phyloP scores from a whole-genome alignment of 1,140 invertebrate species.

The Arion vulgaris region DNA sequence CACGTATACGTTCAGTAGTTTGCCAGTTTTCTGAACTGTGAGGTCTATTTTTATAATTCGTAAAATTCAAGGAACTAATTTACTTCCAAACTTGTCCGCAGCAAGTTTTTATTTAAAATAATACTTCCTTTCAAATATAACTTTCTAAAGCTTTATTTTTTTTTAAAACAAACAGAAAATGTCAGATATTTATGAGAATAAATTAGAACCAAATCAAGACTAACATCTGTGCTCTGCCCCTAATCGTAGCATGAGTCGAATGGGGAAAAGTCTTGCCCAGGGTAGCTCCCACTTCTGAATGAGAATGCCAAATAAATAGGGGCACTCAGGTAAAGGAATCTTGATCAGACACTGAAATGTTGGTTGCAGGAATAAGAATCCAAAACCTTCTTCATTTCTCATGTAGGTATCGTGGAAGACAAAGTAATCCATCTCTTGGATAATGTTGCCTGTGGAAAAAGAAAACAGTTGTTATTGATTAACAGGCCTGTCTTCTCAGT shows the following conservation, averaged over 20 bases:
- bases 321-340: slow-evolving; percentile 81
- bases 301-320: slow-evolving; percentile 86
- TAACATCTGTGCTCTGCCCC: slow-evolving; percentile 87
- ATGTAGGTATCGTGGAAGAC: slow-evolving; percentile 77
- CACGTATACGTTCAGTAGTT: too few species aligned
- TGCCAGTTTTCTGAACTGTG: too few species aligned
- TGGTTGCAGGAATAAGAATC: slow-evolving; percentile 87
- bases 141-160: too few species aligned
- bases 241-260: slow-evolving; percentile 83
- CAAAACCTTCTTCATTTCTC: slow-evolving; percentile 86
- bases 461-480: background rate
- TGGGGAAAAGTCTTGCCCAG: slow-evolving; percentile 89
- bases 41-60: too few species aligned
- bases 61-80: too few species aligned
- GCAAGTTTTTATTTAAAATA: too few species aligned
- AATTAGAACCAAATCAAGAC: too few species aligned
- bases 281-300: slow-evolving; percentile 90
- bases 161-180: background rate
- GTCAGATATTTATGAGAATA: too few species aligned
- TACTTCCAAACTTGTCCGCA: too few species aligned
- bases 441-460: slow-evolving; percentile 77
- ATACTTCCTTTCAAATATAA: too few species aligned
- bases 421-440: slow-evolving; percentile 82
- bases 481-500: background rate
- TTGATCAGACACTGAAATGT: slow-evolving; percentile 88